Conservation (phyloP, 1,140 invertebrate genomes). For the Drosophila sp. region DNA sequence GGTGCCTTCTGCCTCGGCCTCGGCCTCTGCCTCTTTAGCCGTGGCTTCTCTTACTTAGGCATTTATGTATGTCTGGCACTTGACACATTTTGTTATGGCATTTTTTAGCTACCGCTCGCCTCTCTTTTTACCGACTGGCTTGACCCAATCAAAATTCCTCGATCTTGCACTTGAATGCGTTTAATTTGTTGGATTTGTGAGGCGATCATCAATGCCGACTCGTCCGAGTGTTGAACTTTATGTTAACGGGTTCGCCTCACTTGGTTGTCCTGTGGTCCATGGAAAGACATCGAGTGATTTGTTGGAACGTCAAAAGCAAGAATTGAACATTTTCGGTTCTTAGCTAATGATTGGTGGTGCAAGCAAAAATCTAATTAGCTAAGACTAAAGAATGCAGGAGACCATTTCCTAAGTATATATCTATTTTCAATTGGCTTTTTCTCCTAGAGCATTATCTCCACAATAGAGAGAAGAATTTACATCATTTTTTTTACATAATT, state of each 20-base stretch:
- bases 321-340: not conserved
- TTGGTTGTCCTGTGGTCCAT: not conserved
- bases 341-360: not conserved
- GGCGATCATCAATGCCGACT: conserved; percentile 13
- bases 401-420: too few species aligned
- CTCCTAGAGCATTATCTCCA: too few species aligned
- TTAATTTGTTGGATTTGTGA: conserved; percentile 73
- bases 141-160: conserved; percentile 80
- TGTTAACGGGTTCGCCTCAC: conserved; percentile 21
- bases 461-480: too few species aligned
- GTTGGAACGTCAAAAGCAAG: not conserved
- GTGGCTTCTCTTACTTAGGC: conserved; percentile 66
- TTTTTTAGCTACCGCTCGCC: conserved; percentile 67
- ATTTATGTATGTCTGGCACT: conserved; percentile 82
- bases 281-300: not conserved
- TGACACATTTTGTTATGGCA: conserved; percentile 82
- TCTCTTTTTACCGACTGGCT: conserved; percentile 51
- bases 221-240: conserved; percentile 56
- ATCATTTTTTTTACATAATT: too few species aligned
- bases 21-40: not conserved
- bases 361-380: not conserved
- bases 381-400: too few species aligned
- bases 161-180: conserved; percentile 78
- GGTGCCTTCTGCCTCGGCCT: not conserved
- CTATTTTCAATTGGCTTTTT: too few species aligned